Evolutionary conservation across 2,113 vertebrate species (phyloP).

Genomic region (human): GRCh38 chr5:107952501-107953000

Average conservation of each 20-base stretch:
- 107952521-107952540: not conserved
- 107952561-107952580: not conserved
- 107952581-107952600: not conserved
- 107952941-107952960: not conserved
- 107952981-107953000: not conserved
- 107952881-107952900: not conserved
- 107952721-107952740: not conserved
- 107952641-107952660: not conserved
- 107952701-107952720: not conserved
- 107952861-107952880: not conserved
- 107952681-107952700: not conserved
- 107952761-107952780: not conserved
- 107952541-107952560: not conserved
- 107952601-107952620: not conserved
- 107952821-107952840: not conserved
- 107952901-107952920: not conserved
- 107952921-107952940: not conserved
- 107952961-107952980: not conserved
- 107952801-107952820: slow-evolving; percentile 23
- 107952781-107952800: not conserved
- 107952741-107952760: slow-evolving; percentile 3
- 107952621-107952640: not conserved
- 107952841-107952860: not conserved
- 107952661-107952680: not conserved
- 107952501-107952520: not conserved